Evolutionary conservation across 2,113 vertebrate species (phyloP).

Genomic region (Limnothrissa miodon): DNA sequence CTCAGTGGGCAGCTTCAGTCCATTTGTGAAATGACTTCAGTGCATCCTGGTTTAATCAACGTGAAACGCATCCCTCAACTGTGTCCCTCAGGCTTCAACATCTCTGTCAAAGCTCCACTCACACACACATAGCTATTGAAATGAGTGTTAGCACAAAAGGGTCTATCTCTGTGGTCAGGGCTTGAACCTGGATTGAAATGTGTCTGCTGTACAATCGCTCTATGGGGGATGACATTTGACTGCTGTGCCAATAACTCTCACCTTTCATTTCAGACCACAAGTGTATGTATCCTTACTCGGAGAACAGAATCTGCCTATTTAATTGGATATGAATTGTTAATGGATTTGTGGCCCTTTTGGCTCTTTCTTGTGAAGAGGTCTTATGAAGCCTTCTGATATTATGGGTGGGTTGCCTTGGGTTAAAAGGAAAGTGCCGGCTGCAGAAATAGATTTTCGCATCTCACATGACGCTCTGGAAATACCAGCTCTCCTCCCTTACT

Average conservation of each 20-base stretch:
- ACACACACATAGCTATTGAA: background rate
- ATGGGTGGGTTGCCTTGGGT: conserved; percentile 20
- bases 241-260: conserved; percentile 9
- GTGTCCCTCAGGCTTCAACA: background rate
- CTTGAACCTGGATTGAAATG: conserved; percentile 7
- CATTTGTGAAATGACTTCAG: background rate
- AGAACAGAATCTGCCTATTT: conserved; percentile 25
- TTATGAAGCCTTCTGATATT: conserved; percentile 27
- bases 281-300: background rate
- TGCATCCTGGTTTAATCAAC: background rate
- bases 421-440: conserved; percentile 1
- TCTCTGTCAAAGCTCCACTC: background rate
- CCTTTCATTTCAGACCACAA: background rate
- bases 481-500: background rate
- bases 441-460: background rate
- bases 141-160: background rate
- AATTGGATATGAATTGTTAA: conserved; percentile 38
- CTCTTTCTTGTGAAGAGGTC: conserved; percentile 1
- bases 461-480: background rate
- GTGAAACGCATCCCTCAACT: background rate
- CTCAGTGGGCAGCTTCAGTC: background rate
- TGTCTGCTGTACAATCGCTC: background rate
- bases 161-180: conserved; percentile 11
- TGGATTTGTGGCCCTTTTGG: conserved; percentile 23
- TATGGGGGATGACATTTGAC: background rate